Percentiles rank a stretch among this genome's conserved stretches.
phyloP scores from a whole-genome alignment of 2,888 invertebrate species.

The Quadroppia sp. region DNA sequence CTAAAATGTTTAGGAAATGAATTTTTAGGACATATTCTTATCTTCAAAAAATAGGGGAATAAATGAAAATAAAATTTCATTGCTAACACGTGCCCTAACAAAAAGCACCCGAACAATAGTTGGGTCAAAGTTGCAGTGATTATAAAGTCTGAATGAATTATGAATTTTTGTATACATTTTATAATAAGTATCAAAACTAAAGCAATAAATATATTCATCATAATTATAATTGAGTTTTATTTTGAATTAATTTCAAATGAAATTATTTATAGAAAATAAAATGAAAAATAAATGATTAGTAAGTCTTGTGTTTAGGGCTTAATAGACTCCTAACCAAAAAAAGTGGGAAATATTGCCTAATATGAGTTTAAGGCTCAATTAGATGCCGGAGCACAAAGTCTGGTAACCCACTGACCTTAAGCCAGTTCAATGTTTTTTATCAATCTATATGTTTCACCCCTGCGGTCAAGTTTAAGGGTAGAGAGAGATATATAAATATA shows the following conservation, averaged over 20 bases:
- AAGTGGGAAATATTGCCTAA: background rate
- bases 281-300: too few relatives aligned
- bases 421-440: background rate
- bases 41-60: too few relatives aligned
- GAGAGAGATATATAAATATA: too few relatives aligned
- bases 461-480: background rate
- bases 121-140: constrained; percentile 1
- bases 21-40: background rate
- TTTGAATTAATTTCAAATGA: too few relatives aligned
- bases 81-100: too few relatives aligned
- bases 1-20: background rate
- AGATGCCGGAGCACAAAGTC: background rate
- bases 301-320: too few relatives aligned
- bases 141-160: background rate
- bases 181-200: too few relatives aligned
- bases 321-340: background rate
- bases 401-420: constrained; percentile 23
- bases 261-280: too few relatives aligned
- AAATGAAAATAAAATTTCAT: too few relatives aligned
- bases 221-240: too few relatives aligned
- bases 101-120: too few relatives aligned
- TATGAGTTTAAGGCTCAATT: background rate
- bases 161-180: background rate
- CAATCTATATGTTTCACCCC: background rate
- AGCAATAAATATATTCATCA: too few relatives aligned